Percentiles rank a stretch among this genome's conserved stretches.
Evolutionary conservation across 2,888 invertebrate genomes (phyloP).

Genomic region (Trachelus troglodyta): DNA sequence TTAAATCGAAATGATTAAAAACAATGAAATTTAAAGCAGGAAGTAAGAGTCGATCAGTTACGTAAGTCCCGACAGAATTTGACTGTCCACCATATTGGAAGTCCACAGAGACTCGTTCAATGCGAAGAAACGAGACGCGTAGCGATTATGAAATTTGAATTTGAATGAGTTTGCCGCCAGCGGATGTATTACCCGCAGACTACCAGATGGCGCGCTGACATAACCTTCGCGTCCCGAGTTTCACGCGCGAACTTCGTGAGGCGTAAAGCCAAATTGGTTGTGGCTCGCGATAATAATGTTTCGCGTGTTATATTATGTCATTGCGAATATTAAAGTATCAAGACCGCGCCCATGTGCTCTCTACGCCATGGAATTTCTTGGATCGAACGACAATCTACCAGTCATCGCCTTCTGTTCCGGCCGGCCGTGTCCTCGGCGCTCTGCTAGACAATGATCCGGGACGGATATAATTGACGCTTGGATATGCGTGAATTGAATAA

Average conservation of each 20-base stretch:
- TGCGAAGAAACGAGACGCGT: not conserved
- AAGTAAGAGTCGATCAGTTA: not conserved
- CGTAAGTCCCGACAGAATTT: not conserved
- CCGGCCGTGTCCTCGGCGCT: not conserved
- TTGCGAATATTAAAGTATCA: not conserved
- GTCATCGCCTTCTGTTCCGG: not conserved
- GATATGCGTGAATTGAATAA: not conserved
- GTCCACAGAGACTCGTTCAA: not conserved
- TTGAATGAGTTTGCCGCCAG: not conserved
- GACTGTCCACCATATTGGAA: not conserved
- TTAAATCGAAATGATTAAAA: not conserved
- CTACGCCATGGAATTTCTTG: not conserved
- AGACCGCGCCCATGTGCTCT: not conserved
- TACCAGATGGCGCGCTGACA: not conserved
- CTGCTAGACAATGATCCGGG: not conserved
- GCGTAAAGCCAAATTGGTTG: not conserved
- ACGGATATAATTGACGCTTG: not conserved
- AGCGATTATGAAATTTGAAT: not conserved
- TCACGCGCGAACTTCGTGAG: not conserved
- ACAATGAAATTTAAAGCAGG: not conserved
- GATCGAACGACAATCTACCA: not conserved
- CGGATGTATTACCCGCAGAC: not conserved
- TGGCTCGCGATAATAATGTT: not conserved
- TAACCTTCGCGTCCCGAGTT: not conserved
- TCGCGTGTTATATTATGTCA: not conserved